Conservation (phyloP, 2,888 invertebrate species). For the Drosophila borborema region DNA sequence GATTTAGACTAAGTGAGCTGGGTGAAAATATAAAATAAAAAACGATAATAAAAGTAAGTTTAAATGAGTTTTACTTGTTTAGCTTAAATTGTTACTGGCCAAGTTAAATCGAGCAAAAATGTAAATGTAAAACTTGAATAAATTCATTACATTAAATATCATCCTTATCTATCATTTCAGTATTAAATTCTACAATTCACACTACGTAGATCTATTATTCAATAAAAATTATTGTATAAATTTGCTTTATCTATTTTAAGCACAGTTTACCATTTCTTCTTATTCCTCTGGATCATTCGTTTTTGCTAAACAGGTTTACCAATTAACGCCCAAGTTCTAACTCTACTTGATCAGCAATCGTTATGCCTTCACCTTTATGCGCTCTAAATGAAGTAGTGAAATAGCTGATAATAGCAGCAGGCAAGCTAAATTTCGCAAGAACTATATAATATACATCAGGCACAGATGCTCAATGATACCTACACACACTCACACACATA, state of each 20-base stretch:
- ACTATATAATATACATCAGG: constrained; percentile 9
- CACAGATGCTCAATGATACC: neutral
- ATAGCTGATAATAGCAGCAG: constrained; percentile 5
- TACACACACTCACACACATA: neutral
- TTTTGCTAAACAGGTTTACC: constrained; percentile 5
- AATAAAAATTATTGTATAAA: neutral
- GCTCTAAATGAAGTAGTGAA: neutral
- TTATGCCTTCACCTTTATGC: constrained; percentile 1
- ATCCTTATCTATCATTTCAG: neutral
- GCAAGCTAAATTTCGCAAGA: neutral
- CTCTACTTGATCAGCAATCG: neutral
- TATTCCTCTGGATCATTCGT: neutral
- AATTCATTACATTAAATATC: neutral
- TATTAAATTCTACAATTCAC: neutral
- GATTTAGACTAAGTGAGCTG: neutral
- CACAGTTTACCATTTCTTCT: neutral
- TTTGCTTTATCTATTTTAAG: neutral
- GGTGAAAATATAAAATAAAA: neutral
- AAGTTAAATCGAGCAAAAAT: neutral
- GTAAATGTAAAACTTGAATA: too few relatives aligned
- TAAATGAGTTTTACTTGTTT: neutral
- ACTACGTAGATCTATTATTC: neutral
- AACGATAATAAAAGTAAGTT: neutral
- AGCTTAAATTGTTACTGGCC: neutral
- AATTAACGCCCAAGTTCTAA: constrained; percentile 1